Evolutionary conservation across 1,140 invertebrate species (phyloP).

Genomic region (Caenorhabditis tropicalis): DNA sequence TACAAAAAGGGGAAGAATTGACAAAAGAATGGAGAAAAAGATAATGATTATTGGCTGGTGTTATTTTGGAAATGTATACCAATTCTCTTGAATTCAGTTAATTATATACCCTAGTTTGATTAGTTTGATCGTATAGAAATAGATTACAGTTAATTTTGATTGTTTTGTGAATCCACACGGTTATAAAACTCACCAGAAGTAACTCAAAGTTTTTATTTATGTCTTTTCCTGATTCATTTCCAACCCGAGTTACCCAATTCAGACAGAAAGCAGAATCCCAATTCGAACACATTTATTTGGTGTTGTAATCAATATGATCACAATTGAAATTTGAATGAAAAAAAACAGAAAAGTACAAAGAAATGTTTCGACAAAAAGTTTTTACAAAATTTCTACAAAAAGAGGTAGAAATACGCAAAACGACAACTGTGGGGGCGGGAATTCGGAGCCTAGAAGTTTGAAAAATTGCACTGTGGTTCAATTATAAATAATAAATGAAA

Average conservation of each 20-base stretch:
- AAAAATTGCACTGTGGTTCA: no score
- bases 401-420: slow-evolving; percentile 17
- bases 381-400: slow-evolving; percentile 14
- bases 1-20: neutral
- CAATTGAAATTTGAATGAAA: neutral
- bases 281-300: slow-evolving; percentile 31
- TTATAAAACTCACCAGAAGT: no score
- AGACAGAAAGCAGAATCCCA: neutral
- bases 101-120: no score
- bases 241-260: no score
- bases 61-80: neutral
- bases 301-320: slow-evolving; percentile 35
- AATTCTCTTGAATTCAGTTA: neutral
- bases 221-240: no score
- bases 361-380: neutral
- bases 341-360: neutral
- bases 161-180: no score
- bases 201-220: no score
- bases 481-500: neutral
- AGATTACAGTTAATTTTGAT: no score
- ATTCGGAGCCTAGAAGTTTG: slow-evolving; percentile 30
- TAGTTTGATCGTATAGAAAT: no score
- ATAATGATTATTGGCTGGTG: neutral
- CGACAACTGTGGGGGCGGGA: neutral
- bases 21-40: neutral